phyloP scores from a whole-genome alignment of 1,140 invertebrate species.

The Heliconius hermathena region DNA sequence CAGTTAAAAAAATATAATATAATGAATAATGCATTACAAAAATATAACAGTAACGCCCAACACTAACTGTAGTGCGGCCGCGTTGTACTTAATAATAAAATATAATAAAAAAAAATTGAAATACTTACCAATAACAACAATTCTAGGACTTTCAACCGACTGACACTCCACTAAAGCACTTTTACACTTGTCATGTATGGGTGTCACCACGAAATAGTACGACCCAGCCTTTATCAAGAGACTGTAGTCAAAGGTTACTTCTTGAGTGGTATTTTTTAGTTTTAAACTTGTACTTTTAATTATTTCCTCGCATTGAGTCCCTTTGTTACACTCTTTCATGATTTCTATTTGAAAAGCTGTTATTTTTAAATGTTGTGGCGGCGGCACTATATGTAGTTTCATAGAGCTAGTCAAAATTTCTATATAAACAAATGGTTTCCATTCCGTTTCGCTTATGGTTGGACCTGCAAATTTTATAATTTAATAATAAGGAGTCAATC shows the following conservation, averaged over 20 bases:
- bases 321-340: conserved; percentile 52
- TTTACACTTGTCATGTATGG: conserved; percentile 55
- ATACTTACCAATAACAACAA: conserved; percentile 59
- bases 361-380: conserved; percentile 61
- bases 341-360: conserved; percentile 58
- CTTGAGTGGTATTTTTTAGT: conserved; percentile 51
- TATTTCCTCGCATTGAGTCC: conserved; percentile 43
- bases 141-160: conserved; percentile 60
- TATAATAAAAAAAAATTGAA: neutral
- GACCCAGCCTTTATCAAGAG: conserved; percentile 54
- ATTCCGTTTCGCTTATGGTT: conserved; percentile 55
- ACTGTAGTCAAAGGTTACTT: conserved; percentile 62
- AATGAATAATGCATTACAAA: too few species aligned
- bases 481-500: too few species aligned
- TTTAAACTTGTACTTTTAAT: conserved; percentile 46
- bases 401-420: conserved; percentile 60
- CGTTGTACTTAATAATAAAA: too few species aligned
- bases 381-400: conserved; percentile 64
- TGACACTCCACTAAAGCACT: conserved; percentile 43
- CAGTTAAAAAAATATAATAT: too few species aligned
- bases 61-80: too few species aligned
- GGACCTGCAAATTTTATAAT: conserved; percentile 50
- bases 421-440: conserved; percentile 72
- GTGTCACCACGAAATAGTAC: conserved; percentile 63
- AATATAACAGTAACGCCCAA: too few species aligned